These are phyloP conservation scores for Coelinius sp. DNA, from an alignment of 2,888 invertebrate species.

Conservation along the genomic window DNA sequence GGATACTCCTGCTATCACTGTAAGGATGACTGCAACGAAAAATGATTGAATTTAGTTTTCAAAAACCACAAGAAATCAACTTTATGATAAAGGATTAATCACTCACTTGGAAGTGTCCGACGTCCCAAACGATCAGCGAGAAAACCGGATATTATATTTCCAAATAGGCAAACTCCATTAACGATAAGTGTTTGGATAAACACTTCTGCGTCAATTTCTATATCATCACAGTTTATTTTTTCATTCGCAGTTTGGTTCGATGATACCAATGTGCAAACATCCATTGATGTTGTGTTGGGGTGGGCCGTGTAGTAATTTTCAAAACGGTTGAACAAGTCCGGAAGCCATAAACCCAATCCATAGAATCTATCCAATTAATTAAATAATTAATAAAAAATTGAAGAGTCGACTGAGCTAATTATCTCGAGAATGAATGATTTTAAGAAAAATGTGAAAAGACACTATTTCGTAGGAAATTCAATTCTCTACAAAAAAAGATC, in stretches of 20 bases:
- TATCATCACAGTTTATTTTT: slow-evolving; percentile 70
- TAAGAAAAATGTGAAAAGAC: too few species aligned
- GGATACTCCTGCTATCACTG: slow-evolving; percentile 73
- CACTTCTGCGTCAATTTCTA: slow-evolving; percentile 74
- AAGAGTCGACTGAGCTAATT: background rate
- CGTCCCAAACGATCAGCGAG: slow-evolving; percentile 69
- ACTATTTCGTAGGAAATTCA: too few species aligned
- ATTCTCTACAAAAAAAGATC: too few species aligned
- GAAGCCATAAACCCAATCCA: slow-evolving; percentile 83
- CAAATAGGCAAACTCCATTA: slow-evolving; percentile 77
- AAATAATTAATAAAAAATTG: background rate
- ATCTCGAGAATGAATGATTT: too few species aligned
- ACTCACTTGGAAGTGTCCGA: slow-evolving; percentile 68
- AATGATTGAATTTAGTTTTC: too few species aligned
- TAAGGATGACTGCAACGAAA: slow-evolving; percentile 63
- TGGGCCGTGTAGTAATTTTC: slow-evolving; percentile 68
- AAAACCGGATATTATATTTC: slow-evolving; percentile 78
- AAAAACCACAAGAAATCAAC: too few species aligned
- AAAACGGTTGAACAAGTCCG: slow-evolving; percentile 80
- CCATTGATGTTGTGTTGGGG: slow-evolving; percentile 72
- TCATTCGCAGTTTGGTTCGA: slow-evolving; percentile 14
- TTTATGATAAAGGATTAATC: too few species aligned
- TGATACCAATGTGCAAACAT: slow-evolving; percentile 70
- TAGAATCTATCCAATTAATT: slow-evolving; percentile 77
- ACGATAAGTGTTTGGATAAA: slow-evolving; percentile 79